Evolutionary conservation across 2,797 vertebrate species (phyloP), one percentile per base, ranked within the genome.

Genomic region (Pangasius larnaudii): DNA sequence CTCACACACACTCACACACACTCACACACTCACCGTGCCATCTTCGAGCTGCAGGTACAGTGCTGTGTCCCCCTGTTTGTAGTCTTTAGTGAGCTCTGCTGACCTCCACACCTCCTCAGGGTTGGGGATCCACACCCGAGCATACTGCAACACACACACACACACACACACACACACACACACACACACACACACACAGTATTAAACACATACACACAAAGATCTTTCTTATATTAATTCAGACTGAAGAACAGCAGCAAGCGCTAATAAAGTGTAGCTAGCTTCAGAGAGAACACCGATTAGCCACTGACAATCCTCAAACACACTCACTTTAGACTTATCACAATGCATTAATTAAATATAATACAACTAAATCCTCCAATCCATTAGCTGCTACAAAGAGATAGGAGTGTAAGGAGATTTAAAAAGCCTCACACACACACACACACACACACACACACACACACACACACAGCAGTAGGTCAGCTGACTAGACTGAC

Each of bases 61-160:
- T 14, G 96, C 93, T 89, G 94, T 91, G 87, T 99, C 97, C 82
- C 97, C 97, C 90, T 96, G 96, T 91, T 97, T 98, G 94, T 99
- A 99, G 95, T 99, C 97, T 93, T 97, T 98, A 27, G 94, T 96
- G 80, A 99, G 96, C 92, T 99, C 98, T 86, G 98, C 99, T 33
- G 99, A 99, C 93, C 97, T 98, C 99, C 99, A 99, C 27, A 99
- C 99, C 46, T 99, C 98, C 87, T 99, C 98, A 5, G 96, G 94
- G 92, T 99, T 98, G 22, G 99, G 98, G 91, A 99, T 98, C 99
- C 99, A 99, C 90, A 99, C 98, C 94, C 98, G 96, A 91, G 98
- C 98, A 93, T 95, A 95, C 99, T 99, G 95, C 58, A 56, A 72
- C 33, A 81, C 33, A 65, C 30, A 63, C 19, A 80, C 33, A 80